Percentiles rank a stretch among this genome's conserved stretches.
phyloP scores from a whole-genome alignment of 2,113 vertebrate species.

The Ciconia boyciana region DNA sequence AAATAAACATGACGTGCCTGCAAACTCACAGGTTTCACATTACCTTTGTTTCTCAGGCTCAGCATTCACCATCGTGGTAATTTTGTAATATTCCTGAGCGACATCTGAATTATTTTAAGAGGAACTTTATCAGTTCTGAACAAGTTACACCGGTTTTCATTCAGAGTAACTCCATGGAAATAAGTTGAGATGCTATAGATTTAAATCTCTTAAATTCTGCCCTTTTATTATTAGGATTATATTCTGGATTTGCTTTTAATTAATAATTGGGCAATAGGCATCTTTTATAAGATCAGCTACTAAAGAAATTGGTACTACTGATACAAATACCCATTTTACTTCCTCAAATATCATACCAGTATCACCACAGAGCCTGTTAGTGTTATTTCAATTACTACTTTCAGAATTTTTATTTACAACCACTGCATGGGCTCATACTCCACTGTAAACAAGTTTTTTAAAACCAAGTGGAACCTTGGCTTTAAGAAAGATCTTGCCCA shows the following conservation, averaged over 20 bases:
- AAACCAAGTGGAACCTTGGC: neutral
- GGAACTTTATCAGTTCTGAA: neutral
- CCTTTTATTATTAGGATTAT: neutral
- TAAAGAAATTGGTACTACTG: neutral
- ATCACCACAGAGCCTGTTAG: neutral
- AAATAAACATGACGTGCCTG: neutral
- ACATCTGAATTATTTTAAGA: neutral
- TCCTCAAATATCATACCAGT: neutral
- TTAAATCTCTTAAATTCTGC: neutral
- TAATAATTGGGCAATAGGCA: neutral
- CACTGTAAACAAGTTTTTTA: neutral
- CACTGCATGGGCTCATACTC: neutral
- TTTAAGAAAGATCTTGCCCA: slow-evolving; percentile 14
- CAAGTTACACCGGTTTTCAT: slow-evolving; percentile 7
- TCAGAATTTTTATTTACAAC: slow-evolving; percentile 1
- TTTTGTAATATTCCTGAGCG: slow-evolving; percentile 2
- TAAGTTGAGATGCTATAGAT: neutral
- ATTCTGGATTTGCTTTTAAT: neutral
- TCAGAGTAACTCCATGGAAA: neutral
- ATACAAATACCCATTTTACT: neutral
- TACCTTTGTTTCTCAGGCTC: neutral
- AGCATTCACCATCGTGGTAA: neutral
- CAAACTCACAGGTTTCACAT: neutral
- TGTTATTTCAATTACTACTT: neutral
- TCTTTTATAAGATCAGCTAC: neutral